A percentile compares a stretch with the other conserved stretches of the same genome.
These are phyloP conservation scores for Penaeus chinensis DNA, from an alignment of 1,140 invertebrate species.

Conservation along the genomic window DNA sequence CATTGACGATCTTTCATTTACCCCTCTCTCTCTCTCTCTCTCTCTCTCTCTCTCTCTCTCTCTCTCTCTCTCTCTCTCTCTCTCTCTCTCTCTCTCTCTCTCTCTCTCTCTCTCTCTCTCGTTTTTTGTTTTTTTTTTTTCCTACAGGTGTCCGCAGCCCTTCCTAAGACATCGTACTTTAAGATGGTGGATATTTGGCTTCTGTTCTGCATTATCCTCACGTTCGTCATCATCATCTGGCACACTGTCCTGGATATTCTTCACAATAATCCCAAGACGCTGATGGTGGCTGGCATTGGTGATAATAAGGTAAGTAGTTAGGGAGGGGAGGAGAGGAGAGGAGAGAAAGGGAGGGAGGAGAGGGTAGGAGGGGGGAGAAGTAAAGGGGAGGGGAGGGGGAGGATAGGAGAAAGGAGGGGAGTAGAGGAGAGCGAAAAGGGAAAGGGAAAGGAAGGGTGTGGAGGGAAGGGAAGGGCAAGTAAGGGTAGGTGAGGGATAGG, in stretches of 20 bases:
- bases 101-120: too few relatives aligned
- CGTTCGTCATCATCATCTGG: conserved; percentile 25
- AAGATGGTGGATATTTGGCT: conserved; percentile 25
- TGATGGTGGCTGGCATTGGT: neutral
- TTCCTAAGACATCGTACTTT: conserved; percentile 23
- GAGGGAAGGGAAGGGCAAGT: too few relatives aligned
- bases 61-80: too few relatives aligned
- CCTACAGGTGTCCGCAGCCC: neutral
- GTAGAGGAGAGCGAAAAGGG: neutral
- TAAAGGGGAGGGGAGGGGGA: neutral
- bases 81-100: too few relatives aligned
- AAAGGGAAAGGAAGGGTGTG: neutral
- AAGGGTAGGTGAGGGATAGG: neutral
- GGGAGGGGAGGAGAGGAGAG: neutral
- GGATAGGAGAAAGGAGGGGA: neutral
- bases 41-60: too few relatives aligned
- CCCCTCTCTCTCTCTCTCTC: too few relatives aligned
- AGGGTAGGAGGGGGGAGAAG: neutral
- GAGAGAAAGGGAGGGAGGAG: neutral
- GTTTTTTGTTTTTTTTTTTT: neutral
- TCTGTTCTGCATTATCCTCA: conserved; percentile 26
- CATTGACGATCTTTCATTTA: too few relatives aligned
- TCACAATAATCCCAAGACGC: neutral
- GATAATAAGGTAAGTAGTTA: too few relatives aligned
- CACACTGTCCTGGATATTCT: conserved; percentile 23